Evolutionary conservation across 2,888 invertebrate genomes (phyloP), one percentile per base, ranked within the genome.

Genomic region (Zhengitettix transpicula): DNA sequence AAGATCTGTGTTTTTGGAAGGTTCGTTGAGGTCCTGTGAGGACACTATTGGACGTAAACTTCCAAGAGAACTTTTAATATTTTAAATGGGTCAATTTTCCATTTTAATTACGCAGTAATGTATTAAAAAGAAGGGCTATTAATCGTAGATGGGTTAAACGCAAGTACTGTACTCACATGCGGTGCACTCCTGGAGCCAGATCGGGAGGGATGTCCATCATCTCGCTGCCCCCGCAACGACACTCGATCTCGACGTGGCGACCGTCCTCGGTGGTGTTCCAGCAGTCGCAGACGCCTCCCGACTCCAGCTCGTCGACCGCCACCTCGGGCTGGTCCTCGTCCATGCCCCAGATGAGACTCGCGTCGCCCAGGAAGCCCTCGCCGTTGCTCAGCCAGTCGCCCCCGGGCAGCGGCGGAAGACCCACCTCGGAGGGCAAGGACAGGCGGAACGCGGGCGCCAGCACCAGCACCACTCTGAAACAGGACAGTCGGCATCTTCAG

Each of bases 191-290:
- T n/a, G 15, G 52, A 14, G 62, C 57, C 12, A 64, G 55, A 17
- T 60, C 55, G 12, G 15, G 40, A 3, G 64, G 64, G n/a, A 64
- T 58, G 40, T 62, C 58, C 9, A 54, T 40, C 42, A 63, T 40
- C 52, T 58, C 58, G 3, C 15, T 51, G 11, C 64, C 64, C 16
- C 60, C 56, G 47, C 64, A 62, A 10, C 60, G 53, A 17, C 64
- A 64, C 55, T 64, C 64, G 16, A 64, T 62, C 55, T 64, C 64
- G n/a, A 63, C 56, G 40, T 63, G 57, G n/a, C 60, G 53, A 7
- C 58, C 59, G 12, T 57, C 57, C 60, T 56, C 58, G 11, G 58
- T 60, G 52, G 58, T 60, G 56, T 60, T 60, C 58, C 59, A 56
- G 42, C 60, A 60, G 52, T 58, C 62, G 55, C 58, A 62, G 14